Conservation (phyloP, 2,113 vertebrate genomes). For the Trichechus manatus region DNA sequence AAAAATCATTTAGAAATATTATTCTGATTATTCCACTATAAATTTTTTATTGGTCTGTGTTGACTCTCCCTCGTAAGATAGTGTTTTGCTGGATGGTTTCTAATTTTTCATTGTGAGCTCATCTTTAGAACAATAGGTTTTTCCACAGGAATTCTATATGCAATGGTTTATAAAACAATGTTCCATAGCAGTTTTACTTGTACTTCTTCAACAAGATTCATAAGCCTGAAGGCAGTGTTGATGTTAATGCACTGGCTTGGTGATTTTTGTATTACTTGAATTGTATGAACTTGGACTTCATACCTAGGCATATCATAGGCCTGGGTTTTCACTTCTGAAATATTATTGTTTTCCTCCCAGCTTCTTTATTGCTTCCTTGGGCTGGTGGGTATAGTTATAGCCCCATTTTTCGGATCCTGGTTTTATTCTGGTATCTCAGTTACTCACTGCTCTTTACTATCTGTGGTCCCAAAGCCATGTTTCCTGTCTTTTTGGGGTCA, state of each 20-base stretch:
- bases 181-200: neutral
- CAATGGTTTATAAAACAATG: neutral
- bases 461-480: no score
- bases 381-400: neutral
- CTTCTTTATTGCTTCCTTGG: neutral
- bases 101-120: neutral
- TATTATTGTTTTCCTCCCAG: neutral
- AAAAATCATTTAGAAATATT: neutral
- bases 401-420: no score
- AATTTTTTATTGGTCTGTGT: neutral
- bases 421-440: neutral
- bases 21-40: neutral
- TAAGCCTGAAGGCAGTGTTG: neutral
- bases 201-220: neutral
- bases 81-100: neutral
- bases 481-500: neutral
- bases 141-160: neutral
- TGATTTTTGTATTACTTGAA: neutral
- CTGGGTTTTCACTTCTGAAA: neutral
- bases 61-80: neutral
- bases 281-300: neutral
- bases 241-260: neutral
- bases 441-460: neutral
- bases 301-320: neutral
- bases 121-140: neutral